Percentiles rank a stretch among this genome's conserved stretches.
Evolutionary conservation across 1,140 invertebrate species (phyloP).

Genomic region (Marisa cornuarietis): DNA sequence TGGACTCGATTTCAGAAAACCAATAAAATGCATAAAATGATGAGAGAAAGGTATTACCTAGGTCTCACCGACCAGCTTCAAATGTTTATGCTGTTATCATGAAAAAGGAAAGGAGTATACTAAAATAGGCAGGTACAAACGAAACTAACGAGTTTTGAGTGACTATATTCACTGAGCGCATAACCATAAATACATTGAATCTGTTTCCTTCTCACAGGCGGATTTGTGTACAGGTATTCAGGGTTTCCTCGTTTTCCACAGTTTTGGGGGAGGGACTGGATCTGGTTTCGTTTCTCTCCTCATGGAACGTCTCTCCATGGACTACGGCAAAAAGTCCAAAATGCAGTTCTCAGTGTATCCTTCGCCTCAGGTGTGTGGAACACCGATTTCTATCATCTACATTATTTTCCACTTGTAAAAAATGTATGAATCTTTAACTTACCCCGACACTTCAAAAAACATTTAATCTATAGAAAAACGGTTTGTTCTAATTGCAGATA

Average conservation of each 20-base stretch:
- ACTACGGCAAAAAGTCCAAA: conserved; percentile 77
- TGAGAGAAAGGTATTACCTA: too few relatives aligned
- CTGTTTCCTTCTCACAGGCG: conserved; percentile 34
- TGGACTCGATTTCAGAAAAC: too few relatives aligned
- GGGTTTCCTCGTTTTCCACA: conserved; percentile 36
- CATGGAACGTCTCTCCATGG: conserved; percentile 87
- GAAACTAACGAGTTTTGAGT: too few relatives aligned
- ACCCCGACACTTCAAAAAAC: too few relatives aligned
- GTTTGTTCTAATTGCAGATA: conserved; percentile 54
- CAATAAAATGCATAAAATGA: too few relatives aligned
- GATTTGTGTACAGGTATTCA: conserved; percentile 41
- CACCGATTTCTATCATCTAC: neutral
- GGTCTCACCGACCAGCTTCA: too few relatives aligned
- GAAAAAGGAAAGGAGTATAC: too few relatives aligned
- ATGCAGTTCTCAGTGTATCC: conserved; percentile 67
- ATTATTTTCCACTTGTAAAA: neutral
- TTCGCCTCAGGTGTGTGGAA: conserved; percentile 57
- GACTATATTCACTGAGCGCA: too few relatives aligned
- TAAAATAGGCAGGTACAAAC: too few relatives aligned
- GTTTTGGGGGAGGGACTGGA: conserved; percentile 70
- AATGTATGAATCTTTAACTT: neutral
- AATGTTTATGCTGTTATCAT: too few relatives aligned
- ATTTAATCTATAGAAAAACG: too few relatives aligned
- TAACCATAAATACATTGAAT: too few relatives aligned
- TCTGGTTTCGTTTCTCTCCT: conserved; percentile 81